phyloP scores from a whole-genome alignment of 2,113 vertebrate species.

The Pelvicachromis taeniatus region DNA sequence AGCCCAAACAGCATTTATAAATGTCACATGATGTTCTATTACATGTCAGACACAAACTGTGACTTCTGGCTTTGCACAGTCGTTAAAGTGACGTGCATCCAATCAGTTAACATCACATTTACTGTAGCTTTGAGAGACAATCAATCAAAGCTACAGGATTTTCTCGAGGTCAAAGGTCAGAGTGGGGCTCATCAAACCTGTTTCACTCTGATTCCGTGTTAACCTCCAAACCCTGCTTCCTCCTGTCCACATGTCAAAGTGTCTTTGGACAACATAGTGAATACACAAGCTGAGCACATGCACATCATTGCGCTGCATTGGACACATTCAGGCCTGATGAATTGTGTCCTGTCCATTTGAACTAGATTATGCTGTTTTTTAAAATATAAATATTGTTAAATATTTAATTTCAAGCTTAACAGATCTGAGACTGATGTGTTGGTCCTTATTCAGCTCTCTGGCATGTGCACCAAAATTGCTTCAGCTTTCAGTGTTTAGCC shows the following conservation, averaged over 20 bases:
- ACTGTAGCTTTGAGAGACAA: neutral
- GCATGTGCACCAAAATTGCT: neutral
- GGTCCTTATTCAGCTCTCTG: neutral
- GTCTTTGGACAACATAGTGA: neutral
- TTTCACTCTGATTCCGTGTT: neutral
- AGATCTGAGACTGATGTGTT: neutral
- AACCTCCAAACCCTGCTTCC: neutral
- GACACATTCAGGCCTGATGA: neutral
- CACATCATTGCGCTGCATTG: neutral
- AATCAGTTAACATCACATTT: neutral
- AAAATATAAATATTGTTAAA: neutral
- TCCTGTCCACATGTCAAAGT: neutral
- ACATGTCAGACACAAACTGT: neutral
- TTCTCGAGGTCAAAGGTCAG: neutral
- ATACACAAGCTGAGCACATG: neutral
- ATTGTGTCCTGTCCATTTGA: neutral
- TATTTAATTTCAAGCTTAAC: neutral
- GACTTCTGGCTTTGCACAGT: neutral
- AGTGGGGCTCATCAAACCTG: no score
- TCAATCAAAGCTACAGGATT: no score
- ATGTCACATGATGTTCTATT: neutral
- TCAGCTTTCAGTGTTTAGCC: constrained; percentile 17
- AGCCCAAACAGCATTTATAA: neutral
- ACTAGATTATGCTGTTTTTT: neutral
- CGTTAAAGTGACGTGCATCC: neutral